Evolutionary conservation across 2,113 vertebrate species (phyloP), one percentile per base, ranked within the genome.

Genomic region (Prionailurus bengalensis): DNA sequence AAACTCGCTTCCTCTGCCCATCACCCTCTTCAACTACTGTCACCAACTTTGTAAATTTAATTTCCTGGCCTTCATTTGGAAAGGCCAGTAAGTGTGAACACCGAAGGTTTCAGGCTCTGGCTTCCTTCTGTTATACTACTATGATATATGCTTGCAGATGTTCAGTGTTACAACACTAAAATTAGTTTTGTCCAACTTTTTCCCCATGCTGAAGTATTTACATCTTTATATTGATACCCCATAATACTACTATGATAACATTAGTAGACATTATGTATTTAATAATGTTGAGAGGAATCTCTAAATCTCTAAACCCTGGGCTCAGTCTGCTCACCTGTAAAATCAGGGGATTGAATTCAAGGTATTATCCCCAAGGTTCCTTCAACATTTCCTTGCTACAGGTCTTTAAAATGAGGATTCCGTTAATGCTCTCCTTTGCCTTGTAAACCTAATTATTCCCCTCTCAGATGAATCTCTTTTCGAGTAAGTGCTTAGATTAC

Each of bases 401-500:
- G 1, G n/a, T 82, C 81, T 96, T 92, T 96, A 65, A 89, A 84
- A 71, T 63, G 33, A 58, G 48, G 19, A 0, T 84, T 88, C 51
- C 17, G 25, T 70, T 73, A 96, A 79, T 68, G 65, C 51, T 55
- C n/a, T 78, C 66, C 45, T 82, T 86, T 95, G 36, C 90, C 29
- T 84, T 66, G 53, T 74, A 95, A 93, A 71, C 11, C 70, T 76
- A 90, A 84, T 78, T 85, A 66, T 81, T 95, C 39, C 83, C 65
- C 74, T 73, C 95, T 81, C 6, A 0, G 6, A 73, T 53, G 48
- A 89, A 89, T 79, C 16, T 76, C 31, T 92, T 74, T 76, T 74
- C 48, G 92, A 78, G n/a, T 79, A 85, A 53, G 15, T 78, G 58
- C 94, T 96, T 90, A 27, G 14, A 81, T 94, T 91, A 87, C 73